Evolutionary conservation across 2,888 invertebrate genomes (phyloP), one percentile per base, ranked within the genome.

Genomic region (Lasius fuliginosus): DNA sequence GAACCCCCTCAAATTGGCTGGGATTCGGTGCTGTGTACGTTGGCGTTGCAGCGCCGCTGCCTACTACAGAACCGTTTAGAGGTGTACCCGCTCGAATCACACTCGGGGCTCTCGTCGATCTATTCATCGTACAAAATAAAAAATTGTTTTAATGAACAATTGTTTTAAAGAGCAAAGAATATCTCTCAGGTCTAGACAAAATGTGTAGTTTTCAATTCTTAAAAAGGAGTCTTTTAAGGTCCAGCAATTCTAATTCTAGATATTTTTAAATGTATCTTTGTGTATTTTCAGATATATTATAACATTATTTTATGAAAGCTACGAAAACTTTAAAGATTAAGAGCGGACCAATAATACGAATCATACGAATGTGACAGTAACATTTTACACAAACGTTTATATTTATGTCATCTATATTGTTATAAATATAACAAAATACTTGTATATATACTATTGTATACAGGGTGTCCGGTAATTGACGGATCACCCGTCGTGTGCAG

Each of bases 1-100:
- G 96, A 77, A 98, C 97, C 81, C 98, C 98, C 95, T 98, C 98
- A 95, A 98, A 98, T 60, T 98, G 97, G 60, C 91, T 92, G 73
- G 94, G 92, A 46, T 92, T 93, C 36, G 96, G 95, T 18, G 96
- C 95, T 69, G 96, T 94, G 86, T 95, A 95, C n/a, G 95, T 95
- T 30, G 96, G 95, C 23, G 96, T 96, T 77, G 95, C 95, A 0
- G 95, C 95, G 1, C 96, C 95, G 71, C 97, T 97, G 53, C 96
- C 96, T 81, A 93, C 91, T 84, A 93, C 94, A 18, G 95, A 94
- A 64, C 95, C 94, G 83, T 95, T 95, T 69, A 94, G 75, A 2
- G 94, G 93, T 5, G 94, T 94, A 65, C 93, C 94, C 40, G 95
- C 93, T 84, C 94, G 93, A 82, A 95, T 93, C 83, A 93, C 94